Conservation (phyloP, 2,797 vertebrate genomes). For the Nyctalus aviator region DNA sequence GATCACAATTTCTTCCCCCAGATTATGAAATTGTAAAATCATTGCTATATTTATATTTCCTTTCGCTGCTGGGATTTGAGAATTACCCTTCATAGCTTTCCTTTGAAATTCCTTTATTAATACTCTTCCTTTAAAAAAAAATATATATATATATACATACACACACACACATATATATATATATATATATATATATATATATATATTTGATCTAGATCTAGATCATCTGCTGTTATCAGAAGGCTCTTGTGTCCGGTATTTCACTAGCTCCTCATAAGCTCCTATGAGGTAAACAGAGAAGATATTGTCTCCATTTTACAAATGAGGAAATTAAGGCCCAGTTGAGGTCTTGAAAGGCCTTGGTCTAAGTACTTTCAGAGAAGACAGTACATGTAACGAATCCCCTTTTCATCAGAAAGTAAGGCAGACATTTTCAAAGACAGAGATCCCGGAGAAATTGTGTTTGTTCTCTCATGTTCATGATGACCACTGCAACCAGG, state of each 20-base stretch:
- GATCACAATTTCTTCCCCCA: slow-evolving; percentile 1
- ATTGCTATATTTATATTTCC: slow-evolving; percentile 58
- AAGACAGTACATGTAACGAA: neutral
- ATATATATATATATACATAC: too few relatives aligned
- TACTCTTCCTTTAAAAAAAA: neutral
- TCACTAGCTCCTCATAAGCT: neutral
- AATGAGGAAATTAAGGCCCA: neutral
- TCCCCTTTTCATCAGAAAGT: neutral
- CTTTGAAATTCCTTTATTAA: slow-evolving; percentile 53
- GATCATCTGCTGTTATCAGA: neutral
- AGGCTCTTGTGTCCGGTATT: neutral
- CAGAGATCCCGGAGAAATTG: neutral
- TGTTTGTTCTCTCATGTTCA: neutral
- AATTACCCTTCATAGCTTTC: slow-evolving; percentile 8
- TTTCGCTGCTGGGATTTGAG: neutral
- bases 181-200: too few relatives aligned
- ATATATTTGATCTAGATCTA: neutral
- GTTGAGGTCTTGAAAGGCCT: neutral
- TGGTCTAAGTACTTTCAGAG: neutral
- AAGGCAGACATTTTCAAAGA: neutral
- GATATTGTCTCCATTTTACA: neutral
- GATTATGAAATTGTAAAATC: slow-evolving; percentile 47
- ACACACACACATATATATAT: too few relatives aligned
- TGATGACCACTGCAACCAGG: neutral
- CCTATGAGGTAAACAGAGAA: neutral